Conservation (phyloP, 2,888 invertebrate genomes). For the Sinopyrophorus schimmeli region DNA sequence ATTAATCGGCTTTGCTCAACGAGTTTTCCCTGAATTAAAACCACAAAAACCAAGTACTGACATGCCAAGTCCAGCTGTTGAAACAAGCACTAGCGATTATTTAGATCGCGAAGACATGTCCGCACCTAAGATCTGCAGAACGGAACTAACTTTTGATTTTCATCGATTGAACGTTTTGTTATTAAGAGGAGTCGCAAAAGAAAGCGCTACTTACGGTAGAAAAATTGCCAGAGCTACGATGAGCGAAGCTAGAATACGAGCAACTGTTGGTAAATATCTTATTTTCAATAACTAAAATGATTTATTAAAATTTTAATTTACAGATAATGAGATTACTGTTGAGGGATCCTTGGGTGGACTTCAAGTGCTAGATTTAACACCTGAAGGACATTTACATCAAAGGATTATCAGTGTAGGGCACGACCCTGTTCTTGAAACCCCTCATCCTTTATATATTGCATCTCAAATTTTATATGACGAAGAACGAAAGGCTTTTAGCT, state of each 20-base stretch:
- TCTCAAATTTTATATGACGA: constrained; percentile 47
- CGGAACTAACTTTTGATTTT: constrained; percentile 90
- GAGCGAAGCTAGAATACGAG: constrained; percentile 87
- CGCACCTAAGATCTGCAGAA: constrained; percentile 61
- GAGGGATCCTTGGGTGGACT: constrained; percentile 90
- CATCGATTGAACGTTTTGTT: constrained; percentile 87
- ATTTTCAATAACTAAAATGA: too few relatives aligned
- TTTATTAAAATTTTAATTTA: constrained; percentile 5
- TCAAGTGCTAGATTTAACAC: constrained; percentile 86
- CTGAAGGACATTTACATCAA: constrained; percentile 80
- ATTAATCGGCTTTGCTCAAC: constrained; percentile 82
- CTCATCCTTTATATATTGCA: constrained; percentile 51
- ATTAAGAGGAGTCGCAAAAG: constrained; percentile 76
- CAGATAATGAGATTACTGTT: constrained; percentile 61
- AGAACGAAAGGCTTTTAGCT: constrained; percentile 59
- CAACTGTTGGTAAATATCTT: constrained; percentile 75
- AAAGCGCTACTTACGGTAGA: constrained; percentile 71
- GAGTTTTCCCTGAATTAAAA: constrained; percentile 62
- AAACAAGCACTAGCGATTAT: not conserved
- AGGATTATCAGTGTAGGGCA: constrained; percentile 84
- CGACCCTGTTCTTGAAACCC: constrained; percentile 66
- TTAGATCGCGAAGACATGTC: constrained; percentile 8
- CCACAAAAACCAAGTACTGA: constrained; percentile 40
- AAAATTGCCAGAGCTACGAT: constrained; percentile 95
- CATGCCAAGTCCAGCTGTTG: constrained; percentile 1